A percentile compares a stretch with the other conserved stretches of the same genome.
These are phyloP conservation scores for Lepus oiostolus DNA, from an alignment of 2,797 vertebrate genomes.

Conservation along the genomic window DNA sequence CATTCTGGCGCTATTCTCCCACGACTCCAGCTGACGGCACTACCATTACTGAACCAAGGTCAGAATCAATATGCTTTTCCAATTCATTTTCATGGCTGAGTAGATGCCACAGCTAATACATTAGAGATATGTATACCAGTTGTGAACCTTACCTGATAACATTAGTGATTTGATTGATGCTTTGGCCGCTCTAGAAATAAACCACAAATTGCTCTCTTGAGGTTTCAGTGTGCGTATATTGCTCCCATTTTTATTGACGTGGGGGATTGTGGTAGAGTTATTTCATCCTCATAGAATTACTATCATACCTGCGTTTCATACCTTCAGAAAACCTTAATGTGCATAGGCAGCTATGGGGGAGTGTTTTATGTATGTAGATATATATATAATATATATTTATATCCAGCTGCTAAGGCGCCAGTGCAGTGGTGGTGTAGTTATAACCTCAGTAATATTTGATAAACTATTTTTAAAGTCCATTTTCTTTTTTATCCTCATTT, in stretches of 20 bases:
- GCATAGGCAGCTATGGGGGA: constrained; percentile 69
- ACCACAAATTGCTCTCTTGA: constrained; percentile 70
- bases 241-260: constrained; percentile 67
- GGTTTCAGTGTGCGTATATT: constrained; percentile 41
- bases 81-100: constrained; percentile 61
- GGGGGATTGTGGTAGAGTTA: constrained; percentile 56
- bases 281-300: constrained; percentile 69
- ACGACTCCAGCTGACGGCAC: constrained; percentile 90
- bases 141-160: constrained; percentile 76
- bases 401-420: constrained; percentile 69
- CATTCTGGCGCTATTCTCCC: constrained; percentile 93
- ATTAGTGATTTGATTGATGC: constrained; percentile 73
- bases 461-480: constrained; percentile 84
- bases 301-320: constrained; percentile 69
- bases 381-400: background rate
- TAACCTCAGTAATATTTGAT: constrained; percentile 82
- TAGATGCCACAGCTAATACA: constrained; percentile 68
- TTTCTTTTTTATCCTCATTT: constrained; percentile 87
- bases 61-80: constrained; percentile 73
- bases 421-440: constrained; percentile 75
- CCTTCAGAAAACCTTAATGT: constrained; percentile 66
- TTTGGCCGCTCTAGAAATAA: constrained; percentile 66
- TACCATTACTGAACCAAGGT: constrained; percentile 90
- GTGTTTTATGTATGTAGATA: constrained; percentile 16
- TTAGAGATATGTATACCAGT: constrained; percentile 72